Evolutionary conservation across 2,888 invertebrate genomes (phyloP).

Genomic region (Nemotelus pantherinus): DNA sequence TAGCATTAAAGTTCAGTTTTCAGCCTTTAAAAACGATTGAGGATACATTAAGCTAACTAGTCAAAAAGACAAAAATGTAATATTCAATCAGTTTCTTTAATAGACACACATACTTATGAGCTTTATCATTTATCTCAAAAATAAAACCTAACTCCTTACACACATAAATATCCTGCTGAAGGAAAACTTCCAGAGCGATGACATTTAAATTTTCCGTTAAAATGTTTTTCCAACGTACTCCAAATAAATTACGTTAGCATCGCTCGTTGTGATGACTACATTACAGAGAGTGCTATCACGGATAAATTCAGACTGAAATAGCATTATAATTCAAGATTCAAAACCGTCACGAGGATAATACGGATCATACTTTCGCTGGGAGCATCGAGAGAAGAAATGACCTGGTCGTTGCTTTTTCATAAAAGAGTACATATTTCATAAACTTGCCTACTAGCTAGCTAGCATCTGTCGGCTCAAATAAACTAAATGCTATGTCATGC

Average conservation of each 20-base stretch:
- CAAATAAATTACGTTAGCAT: conserved; percentile 21
- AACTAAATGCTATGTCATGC: conserved; percentile 23
- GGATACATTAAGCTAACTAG: too few relatives aligned
- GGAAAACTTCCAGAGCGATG: background rate
- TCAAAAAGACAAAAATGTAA: too few relatives aligned
- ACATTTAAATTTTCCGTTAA: conserved; percentile 20
- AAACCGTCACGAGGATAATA: conserved; percentile 15
- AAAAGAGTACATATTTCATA: background rate
- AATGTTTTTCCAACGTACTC: conserved; percentile 4
- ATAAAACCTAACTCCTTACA: too few relatives aligned
- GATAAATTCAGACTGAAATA: conserved; percentile 18
- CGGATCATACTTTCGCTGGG: conserved; percentile 17
- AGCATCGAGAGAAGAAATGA: background rate
- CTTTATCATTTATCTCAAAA: too few relatives aligned
- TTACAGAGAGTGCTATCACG: background rate
- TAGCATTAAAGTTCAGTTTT: too few relatives aligned
- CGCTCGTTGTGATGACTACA: background rate
- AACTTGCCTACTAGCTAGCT: background rate
- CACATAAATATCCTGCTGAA: too few relatives aligned
- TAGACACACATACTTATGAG: too few relatives aligned
- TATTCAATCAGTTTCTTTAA: too few relatives aligned
- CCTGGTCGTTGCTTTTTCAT: background rate
- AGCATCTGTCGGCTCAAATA: conserved; percentile 24
- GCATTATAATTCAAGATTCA: conserved; percentile 9
- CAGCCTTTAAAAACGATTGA: too few relatives aligned